phyloP scores from a whole-genome alignment of 2,797 vertebrate species.

The Tapirus indicus region DNA sequence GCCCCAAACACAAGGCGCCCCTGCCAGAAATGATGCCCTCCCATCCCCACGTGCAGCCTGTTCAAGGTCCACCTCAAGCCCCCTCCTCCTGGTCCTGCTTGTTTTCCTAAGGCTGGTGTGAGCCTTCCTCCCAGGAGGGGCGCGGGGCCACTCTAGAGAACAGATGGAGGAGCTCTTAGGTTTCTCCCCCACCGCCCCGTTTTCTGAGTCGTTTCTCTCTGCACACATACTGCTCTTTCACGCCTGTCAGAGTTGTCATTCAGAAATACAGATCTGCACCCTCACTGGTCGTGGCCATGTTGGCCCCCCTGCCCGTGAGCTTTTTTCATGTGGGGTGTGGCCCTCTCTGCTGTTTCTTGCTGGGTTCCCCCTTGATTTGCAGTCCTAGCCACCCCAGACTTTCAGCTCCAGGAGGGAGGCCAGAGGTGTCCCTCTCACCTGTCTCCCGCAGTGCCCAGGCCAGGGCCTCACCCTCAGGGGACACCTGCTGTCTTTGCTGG shows the following conservation, averaged over 20 bases:
- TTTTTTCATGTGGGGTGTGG: fast-evolving
- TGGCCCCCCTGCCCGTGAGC: neutral
- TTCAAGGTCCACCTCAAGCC: neutral
- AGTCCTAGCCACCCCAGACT: neutral
- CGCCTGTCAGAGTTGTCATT: neutral
- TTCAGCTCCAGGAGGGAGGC: neutral
- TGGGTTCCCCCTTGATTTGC: neutral
- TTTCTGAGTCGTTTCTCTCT: neutral
- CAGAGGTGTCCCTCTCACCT: neutral
- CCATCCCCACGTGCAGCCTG: fast-evolving
- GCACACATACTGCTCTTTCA: fast-evolving
- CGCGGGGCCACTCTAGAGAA: no score
- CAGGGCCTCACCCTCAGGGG: neutral
- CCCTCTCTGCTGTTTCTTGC: neutral
- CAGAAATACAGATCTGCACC: neutral
- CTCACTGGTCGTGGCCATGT: fast-evolving
- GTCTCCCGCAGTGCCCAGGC: neutral
- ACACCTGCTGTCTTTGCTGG: neutral
- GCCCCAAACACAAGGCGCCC: neutral
- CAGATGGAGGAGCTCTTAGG: neutral
- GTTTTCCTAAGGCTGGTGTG: neutral
- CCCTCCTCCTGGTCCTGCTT: neutral
- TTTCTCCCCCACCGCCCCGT: neutral
- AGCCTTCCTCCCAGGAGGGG: neutral
- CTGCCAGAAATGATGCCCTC: neutral